Evolutionary conservation across 2,797 vertebrate species (phyloP), one percentile per base, ranked within the genome.

Genomic region (Sardinella longiceps): DNA sequence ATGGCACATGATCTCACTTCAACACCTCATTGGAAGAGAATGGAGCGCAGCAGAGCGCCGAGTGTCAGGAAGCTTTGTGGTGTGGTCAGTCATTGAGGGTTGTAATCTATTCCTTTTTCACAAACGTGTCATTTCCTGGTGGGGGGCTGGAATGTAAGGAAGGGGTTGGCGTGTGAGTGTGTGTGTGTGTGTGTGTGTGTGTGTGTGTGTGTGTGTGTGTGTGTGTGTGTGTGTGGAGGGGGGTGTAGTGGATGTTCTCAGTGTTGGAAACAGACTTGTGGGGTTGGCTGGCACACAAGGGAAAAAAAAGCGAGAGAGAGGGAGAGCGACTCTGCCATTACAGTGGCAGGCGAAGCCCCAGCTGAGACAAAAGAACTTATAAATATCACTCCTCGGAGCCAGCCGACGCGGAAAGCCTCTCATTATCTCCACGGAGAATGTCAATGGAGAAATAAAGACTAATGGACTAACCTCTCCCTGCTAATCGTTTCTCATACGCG

Each of bases 381-480:
- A 93, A 93, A 94, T 94, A 93, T 92, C 94, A 90, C 91, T 93
- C 82, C 60, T 84, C 85, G 37, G 80, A 83, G 87, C 89, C 89
- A 91, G 86, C 82, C 88, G 86, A 91, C 84, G 88, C 87, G 87
- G 87, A 81, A 83, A 90, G 89, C 89, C 85, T 88, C 88, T 94
- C 92, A 92, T 94, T 94, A 93, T 91, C 90, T 88, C 86, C 81
- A 45, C 89, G 86, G 91, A 90, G 91, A 91, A 92, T 91, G 89
- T 92, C 91, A 86, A 89, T 82, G 83, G 88, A 92, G 88, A 93
- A 90, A 92, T 91, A 89, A 91, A 91, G 91, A 92, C 91, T 94
- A 93, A 95, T 95, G 91, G 91, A 92, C 91, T 92, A 91, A 91
- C 92, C 90, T 92, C 91, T 89, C 84, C 33, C 83, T 81, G 86